Conservation (phyloP, 2,113 vertebrate species). For the Corythoichthys intestinalis region DNA sequence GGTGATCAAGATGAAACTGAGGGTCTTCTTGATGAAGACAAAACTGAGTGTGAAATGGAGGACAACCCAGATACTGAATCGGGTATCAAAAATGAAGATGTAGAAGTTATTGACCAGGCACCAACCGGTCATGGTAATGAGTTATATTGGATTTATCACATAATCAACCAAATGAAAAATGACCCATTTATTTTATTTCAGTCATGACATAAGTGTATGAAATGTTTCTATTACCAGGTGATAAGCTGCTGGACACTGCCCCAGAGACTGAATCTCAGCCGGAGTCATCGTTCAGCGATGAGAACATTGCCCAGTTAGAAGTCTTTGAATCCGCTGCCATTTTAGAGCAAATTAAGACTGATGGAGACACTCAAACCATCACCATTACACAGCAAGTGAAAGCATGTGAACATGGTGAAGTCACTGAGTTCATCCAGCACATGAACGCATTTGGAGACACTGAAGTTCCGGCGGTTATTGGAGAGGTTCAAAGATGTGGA, state of each 20-base stretch:
- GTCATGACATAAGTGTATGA: background rate
- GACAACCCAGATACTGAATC: slow-evolving; percentile 15
- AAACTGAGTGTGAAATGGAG: slow-evolving; percentile 14
- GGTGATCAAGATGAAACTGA: slow-evolving; percentile 11
- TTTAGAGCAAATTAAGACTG: background rate
- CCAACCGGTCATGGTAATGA: slow-evolving; percentile 21
- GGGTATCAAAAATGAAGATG: slow-evolving; percentile 8
- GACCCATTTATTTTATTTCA: background rate
- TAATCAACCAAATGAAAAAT: background rate
- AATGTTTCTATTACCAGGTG: slow-evolving; percentile 18
- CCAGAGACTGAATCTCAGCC: slow-evolving; percentile 9
- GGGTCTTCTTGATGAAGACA: slow-evolving; percentile 4
- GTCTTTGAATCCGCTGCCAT: background rate
- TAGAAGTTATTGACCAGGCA: slow-evolving; percentile 18
- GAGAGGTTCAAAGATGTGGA: slow-evolving; percentile 12
- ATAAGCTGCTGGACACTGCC: slow-evolving; percentile 18
- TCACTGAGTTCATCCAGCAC: background rate
- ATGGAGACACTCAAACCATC: background rate
- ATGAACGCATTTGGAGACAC: background rate
- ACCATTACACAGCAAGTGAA: background rate
- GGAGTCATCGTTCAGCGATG: background rate
- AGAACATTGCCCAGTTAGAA: slow-evolving; percentile 11
- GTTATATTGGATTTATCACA: background rate
- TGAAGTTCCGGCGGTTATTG: background rate
- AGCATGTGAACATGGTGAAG: background rate